A percentile compares a stretch with the other conserved stretches of the same genome.
phyloP scores from a whole-genome alignment of 2,113 vertebrate genomes.

The Agelaius phoeniceus region DNA sequence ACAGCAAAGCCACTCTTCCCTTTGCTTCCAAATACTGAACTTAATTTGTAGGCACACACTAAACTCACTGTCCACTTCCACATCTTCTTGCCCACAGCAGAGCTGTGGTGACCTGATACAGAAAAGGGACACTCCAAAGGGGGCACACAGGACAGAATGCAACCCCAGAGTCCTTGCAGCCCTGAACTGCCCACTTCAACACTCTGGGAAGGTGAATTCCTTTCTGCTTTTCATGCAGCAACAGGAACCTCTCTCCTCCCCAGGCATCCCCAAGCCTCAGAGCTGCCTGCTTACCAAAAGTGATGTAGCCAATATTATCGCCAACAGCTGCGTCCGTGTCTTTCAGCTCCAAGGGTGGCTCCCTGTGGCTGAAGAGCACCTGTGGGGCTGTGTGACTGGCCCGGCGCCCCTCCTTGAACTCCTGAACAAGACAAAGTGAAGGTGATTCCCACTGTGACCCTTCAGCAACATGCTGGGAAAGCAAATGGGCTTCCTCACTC shows the following conservation, averaged over 20 bases:
- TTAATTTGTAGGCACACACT: neutral
- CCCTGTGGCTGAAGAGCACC: conserved; percentile 97
- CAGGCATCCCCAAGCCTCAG: neutral
- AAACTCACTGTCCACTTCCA: neutral
- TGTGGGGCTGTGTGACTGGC: conserved; percentile 98
- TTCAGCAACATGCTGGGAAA: neutral
- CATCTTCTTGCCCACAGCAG: neutral
- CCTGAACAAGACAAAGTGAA: conserved; percentile 73
- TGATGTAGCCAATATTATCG: conserved; percentile 99
- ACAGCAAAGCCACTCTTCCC: neutral
- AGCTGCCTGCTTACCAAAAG: conserved; percentile 84
- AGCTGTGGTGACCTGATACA: neutral
- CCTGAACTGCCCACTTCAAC: neutral
- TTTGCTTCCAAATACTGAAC: neutral
- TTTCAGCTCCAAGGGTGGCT: conserved; percentile 96
- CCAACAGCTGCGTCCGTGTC: conserved; percentile 94
- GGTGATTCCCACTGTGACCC: neutral
- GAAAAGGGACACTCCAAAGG: neutral
- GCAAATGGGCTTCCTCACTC: neutral
- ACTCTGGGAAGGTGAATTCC: neutral
- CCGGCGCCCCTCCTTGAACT: conserved; percentile 97
- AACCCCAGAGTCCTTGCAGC: neutral
- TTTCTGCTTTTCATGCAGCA: neutral
- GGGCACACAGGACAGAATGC: neutral
- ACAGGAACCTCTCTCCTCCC: neutral